These are phyloP conservation scores for Lathronympha strigana DNA, from an alignment of 2,888 invertebrate species.

Conservation along the genomic window DNA sequence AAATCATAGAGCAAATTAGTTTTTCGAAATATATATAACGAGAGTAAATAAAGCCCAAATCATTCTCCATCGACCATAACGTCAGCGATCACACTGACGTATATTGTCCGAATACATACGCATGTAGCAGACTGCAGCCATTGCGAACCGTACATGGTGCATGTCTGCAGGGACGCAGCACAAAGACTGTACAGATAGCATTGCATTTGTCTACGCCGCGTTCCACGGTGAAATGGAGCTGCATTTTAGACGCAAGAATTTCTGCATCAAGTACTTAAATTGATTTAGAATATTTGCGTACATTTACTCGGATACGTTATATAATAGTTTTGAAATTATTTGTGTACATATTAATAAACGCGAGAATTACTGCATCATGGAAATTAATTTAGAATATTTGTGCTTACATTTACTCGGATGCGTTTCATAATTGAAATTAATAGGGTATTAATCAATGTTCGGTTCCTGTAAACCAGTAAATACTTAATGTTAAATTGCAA, in stretches of 20 bases:
- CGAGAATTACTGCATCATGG: no score
- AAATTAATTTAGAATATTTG: no score
- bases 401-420: no score
- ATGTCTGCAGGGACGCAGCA: slow-evolving; percentile 18
- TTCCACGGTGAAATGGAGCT: slow-evolving; percentile 5
- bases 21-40: background rate
- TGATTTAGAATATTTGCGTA: background rate
- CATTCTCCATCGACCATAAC: background rate
- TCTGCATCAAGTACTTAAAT: background rate
- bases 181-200: slow-evolving; percentile 9
- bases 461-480: no score
- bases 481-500: no score
- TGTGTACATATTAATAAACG: no score
- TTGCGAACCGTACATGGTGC: slow-evolving; percentile 10
- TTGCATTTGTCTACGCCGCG: slow-evolving; percentile 15
- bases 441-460: no score
- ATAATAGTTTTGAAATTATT: background rate
- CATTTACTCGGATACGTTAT: background rate
- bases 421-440: no score
- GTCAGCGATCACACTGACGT: background rate
- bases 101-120: background rate
- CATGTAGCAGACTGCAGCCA: slow-evolving; percentile 4
- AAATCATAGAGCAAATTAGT: background rate
- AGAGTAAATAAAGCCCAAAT: background rate
- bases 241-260: slow-evolving; percentile 11